Evolutionary conservation across 2,113 vertebrate genomes (phyloP).

Genomic region (Oryzias curvinotus): DNA sequence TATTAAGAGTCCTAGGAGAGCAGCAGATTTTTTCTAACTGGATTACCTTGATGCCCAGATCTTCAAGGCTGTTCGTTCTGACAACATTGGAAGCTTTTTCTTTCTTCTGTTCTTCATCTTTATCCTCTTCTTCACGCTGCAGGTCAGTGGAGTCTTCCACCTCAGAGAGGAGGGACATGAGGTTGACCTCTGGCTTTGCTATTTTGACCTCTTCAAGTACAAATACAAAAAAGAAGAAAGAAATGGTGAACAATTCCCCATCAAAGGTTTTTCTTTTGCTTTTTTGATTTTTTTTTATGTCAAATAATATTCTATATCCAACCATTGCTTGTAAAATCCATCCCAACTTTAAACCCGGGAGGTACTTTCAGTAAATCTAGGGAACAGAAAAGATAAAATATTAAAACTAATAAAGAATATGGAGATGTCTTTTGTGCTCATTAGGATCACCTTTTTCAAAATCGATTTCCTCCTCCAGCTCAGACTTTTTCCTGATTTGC

Average conservation of each 20-base stretch:
- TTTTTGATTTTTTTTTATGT: not conserved
- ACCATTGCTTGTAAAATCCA: slow-evolving; percentile 85
- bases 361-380: slow-evolving; percentile 83
- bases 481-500: slow-evolving; percentile 78
- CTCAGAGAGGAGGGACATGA: slow-evolving; percentile 81
- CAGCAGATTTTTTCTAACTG: not conserved
- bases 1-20: too few relatives aligned
- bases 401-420: not conserved
- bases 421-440: not conserved
- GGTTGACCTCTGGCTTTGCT: slow-evolving; percentile 76
- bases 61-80: slow-evolving; percentile 86
- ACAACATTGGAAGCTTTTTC: slow-evolving; percentile 56
- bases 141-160: slow-evolving; percentile 76
- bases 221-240: slow-evolving; percentile 1
- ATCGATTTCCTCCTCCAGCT: slow-evolving; percentile 84
- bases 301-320: not conserved
- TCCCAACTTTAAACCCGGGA: slow-evolving; percentile 84
- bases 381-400: not conserved
- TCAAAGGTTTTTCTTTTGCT: not conserved
- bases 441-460: slow-evolving; percentile 82
- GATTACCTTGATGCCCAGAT: slow-evolving; percentile 83
- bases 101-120: slow-evolving; percentile 39
- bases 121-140: slow-evolving; percentile 68
- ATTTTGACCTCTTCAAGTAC: slow-evolving; percentile 58
- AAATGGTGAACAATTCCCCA: not conserved